These are phyloP conservation scores for Orchesellides sinensis DNA, from an alignment of 2,888 invertebrate genomes.

Conservation along the genomic window DNA sequence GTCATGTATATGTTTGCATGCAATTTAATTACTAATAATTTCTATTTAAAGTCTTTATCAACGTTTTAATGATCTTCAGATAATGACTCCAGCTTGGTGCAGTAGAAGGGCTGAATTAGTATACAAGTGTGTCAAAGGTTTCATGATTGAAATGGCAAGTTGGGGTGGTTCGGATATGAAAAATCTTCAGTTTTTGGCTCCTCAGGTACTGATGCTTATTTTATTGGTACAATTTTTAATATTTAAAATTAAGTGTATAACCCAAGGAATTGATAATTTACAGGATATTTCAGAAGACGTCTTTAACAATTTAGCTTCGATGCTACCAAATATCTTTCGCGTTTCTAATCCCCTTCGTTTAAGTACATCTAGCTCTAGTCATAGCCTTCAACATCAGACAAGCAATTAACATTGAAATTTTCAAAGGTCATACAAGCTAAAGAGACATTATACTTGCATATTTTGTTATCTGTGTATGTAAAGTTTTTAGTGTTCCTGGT, in stretches of 20 bases:
- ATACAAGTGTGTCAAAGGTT: conserved; percentile 99
- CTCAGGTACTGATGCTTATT: conserved; percentile 82
- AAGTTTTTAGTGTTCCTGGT: no score
- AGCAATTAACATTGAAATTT: conserved; percentile 63
- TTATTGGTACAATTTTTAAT: neutral
- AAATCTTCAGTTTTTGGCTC: conserved; percentile 91
- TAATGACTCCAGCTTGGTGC: conserved; percentile 98
- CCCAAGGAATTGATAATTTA: neutral
- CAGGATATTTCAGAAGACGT: conserved; percentile 89
- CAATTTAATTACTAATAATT: neutral
- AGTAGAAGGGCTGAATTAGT: conserved; percentile 96
- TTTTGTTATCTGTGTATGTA: no score
- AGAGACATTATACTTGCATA: no score
- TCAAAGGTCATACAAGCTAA: neutral
- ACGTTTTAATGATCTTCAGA: conserved; percentile 79
- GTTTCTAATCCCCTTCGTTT: conserved; percentile 95
- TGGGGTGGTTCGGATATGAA: conserved; percentile 94
- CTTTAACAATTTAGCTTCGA: conserved; percentile 88
- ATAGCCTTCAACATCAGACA: conserved; percentile 73
- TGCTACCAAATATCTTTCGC: conserved; percentile 95
- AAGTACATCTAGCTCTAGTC: conserved; percentile 76
- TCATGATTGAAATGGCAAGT: conserved; percentile 98
- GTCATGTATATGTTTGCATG: neutral
- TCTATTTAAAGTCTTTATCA: neutral
- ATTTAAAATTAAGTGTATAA: no score